Base-by-base conservation (phyloP, 2,113 vertebrate genomes). In the Rostratula benghalensis region DNA sequence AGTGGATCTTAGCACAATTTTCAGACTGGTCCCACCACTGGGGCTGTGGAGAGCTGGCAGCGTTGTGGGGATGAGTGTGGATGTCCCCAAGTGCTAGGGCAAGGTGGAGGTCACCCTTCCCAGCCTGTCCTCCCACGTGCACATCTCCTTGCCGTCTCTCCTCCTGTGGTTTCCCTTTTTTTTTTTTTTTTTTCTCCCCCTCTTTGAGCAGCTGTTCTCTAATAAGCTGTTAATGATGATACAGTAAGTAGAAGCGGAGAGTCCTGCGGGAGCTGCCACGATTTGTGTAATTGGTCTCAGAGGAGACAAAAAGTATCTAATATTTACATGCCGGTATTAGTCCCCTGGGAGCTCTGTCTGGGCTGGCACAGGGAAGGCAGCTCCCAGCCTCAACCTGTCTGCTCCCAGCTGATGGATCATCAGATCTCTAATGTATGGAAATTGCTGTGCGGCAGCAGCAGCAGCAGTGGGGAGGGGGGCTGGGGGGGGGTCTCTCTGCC, bases 271-370 rank as follows among this genome's bases (percentile, higher is more conserved):
- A 98, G 96, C 97, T 90, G 81, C 97, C 97, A 85, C 96, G 98
- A 98, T 98, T 97, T 98, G 98, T 98, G 97, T 98, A 98, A 98
- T 98, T 98, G 98, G 98, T 97, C 98, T 98, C 98, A 6, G 86
- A 98, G 98, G 98, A 98, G 97, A 94, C 96, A 95, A 91, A 91
- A 97, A 98, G 98, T 96, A 95, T 97, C 97, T 98, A 97, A 98
- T 98, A 98, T 98, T 98, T 98, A 98, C 98, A 97, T 96, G 94
- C 96, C 59, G 87, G 95, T 96, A 97, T 97, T 92, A 94, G 95
- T 97, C 98, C 97, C 97, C 48, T 22, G 97, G 97, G 98, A 98
- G 74, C 54, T 39, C 87, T 83, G 71, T 82, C 96, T 96, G 91
- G 95, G 95, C 96, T 95, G 96, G 92, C 95, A 83, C 70, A 17